Conservation (phyloP, 2,888 invertebrate genomes). For the Sarcophaga rosellei region DNA sequence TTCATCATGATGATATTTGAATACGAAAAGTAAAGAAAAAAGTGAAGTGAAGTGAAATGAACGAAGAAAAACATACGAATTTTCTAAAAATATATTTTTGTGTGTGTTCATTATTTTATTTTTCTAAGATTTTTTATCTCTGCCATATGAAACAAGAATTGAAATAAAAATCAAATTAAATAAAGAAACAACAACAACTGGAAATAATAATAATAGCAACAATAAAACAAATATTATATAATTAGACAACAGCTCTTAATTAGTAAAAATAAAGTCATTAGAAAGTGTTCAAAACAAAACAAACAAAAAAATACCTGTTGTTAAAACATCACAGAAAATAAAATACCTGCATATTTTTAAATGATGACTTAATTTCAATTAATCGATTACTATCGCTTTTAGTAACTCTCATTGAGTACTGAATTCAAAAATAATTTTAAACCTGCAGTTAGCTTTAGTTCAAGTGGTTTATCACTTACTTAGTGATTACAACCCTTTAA, state of each 20-base stretch:
- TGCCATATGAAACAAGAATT: not conserved
- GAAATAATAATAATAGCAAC: slow-evolving; percentile 2
- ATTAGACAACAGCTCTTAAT: not conserved
- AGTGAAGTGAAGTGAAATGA: slow-evolving; percentile 28
- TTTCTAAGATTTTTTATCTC: not conserved
- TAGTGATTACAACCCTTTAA: too few relatives aligned
- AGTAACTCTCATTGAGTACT: too few relatives aligned
- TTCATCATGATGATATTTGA: slow-evolving; percentile 37
- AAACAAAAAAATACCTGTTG: not conserved
- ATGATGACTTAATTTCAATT: too few relatives aligned
- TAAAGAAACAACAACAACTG: not conserved
- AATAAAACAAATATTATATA: slow-evolving; percentile 11
- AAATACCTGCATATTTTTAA: too few relatives aligned
- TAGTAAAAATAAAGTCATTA: not conserved
- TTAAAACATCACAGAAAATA: too few relatives aligned
- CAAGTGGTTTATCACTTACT: too few relatives aligned
- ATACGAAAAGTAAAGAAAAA: slow-evolving; percentile 13
- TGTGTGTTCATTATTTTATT: not conserved
- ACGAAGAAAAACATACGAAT: slow-evolving; percentile 1
- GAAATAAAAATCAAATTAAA: not conserved
- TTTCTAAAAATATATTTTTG: not conserved
- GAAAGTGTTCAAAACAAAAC: not conserved
- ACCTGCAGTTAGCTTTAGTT: too few relatives aligned
- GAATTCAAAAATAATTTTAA: too few relatives aligned
- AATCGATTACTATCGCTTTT: too few relatives aligned